Evolutionary conservation across 2,888 invertebrate genomes (phyloP).

Genomic region (Drosophila dives): DNA sequence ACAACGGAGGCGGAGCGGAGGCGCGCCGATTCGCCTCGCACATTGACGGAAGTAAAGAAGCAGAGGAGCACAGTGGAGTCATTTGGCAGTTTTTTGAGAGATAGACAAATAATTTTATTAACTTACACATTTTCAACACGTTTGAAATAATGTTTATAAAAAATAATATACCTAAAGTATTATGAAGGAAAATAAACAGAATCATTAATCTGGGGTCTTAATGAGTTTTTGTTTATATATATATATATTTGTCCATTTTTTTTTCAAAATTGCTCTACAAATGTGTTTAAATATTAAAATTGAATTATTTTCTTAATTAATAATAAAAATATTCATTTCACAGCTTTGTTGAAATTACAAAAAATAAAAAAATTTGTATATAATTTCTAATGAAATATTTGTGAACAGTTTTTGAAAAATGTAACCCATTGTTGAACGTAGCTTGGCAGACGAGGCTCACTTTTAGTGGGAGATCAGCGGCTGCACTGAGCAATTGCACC

Average conservation of each 20-base stretch:
- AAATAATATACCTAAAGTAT: neutral
- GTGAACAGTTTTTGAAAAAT: neutral
- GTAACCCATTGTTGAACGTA: constrained; percentile 50
- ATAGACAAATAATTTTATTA: neutral
- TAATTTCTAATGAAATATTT: neutral
- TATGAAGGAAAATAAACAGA: neutral
- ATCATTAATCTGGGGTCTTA: neutral
- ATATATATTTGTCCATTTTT: no score
- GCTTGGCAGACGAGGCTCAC: constrained; percentile 47
- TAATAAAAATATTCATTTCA: neutral
- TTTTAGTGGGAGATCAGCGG: constrained; percentile 72
- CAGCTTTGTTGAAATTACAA: neutral
- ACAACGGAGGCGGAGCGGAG: constrained; percentile 39
- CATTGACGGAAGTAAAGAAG: constrained; percentile 71
- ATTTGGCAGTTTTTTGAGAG: neutral
- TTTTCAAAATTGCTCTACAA: no score
- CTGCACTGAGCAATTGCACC: constrained; percentile 73
- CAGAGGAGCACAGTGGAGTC: constrained; percentile 53
- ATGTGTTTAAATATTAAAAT: neutral
- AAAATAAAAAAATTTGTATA: neutral
- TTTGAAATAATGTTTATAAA: no score
- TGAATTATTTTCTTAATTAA: neutral
- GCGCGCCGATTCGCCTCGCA: constrained; percentile 47
- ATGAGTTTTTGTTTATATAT: no score
- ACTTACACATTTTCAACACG: neutral